phyloP scores from a whole-genome alignment of 2,888 invertebrate species.

The Drosophila antonietae region DNA sequence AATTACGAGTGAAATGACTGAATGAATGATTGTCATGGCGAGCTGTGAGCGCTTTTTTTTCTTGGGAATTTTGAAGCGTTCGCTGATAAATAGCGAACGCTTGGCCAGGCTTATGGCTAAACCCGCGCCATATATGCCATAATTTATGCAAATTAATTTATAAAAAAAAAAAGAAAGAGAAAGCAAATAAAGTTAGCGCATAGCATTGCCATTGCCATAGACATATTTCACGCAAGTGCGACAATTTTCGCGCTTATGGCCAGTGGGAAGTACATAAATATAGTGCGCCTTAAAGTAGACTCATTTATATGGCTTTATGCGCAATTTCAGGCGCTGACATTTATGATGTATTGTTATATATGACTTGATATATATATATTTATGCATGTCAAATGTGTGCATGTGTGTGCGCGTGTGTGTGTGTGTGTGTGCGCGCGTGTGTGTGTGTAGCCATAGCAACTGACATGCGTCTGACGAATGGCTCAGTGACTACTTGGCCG shows the following conservation, averaged over 20 bases:
- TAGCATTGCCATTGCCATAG: conserved; percentile 44
- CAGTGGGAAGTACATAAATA: conserved; percentile 69
- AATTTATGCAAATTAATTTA: conserved; percentile 79
- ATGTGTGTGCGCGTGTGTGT: too few relatives aligned
- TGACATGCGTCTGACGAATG: conserved; percentile 58
- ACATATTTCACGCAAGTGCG: conserved; percentile 74
- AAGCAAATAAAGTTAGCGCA: conserved; percentile 34
- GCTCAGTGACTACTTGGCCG: conserved; percentile 40
- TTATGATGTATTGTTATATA: conserved; percentile 75
- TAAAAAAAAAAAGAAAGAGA: conserved; percentile 23
- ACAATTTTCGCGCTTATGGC: conserved; percentile 70
- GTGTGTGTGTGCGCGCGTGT: neutral
- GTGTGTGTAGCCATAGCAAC: conserved; percentile 58
- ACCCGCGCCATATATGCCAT: conserved; percentile 67
- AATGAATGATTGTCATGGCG: conserved; percentile 57
- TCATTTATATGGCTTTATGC: conserved; percentile 81
- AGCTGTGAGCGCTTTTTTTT: conserved; percentile 43
- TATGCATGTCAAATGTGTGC: neutral
- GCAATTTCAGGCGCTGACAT: conserved; percentile 80
- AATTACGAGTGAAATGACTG: conserved; percentile 66
- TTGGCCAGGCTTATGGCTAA: conserved; percentile 63
- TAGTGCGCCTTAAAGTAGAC: conserved; percentile 74
- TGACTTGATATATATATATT: conserved; percentile 22
- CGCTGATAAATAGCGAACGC: conserved; percentile 67
- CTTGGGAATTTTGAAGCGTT: conserved; percentile 45